Evolutionary conservation across 2,113 vertebrate genomes (phyloP).

Genomic region (Ailuropoda melanoleuca): DNA sequence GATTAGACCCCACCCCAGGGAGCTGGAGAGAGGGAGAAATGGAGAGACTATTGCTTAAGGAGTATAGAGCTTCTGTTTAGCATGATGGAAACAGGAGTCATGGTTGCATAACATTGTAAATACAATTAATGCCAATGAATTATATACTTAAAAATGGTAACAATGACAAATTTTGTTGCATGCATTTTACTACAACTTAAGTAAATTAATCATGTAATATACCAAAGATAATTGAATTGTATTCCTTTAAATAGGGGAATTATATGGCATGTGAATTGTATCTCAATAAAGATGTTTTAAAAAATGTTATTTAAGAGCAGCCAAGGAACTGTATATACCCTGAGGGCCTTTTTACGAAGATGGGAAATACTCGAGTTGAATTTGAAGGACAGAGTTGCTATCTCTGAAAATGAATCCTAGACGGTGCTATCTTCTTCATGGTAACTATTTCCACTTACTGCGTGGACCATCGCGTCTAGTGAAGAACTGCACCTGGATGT

Average conservation of each 20-base stretch:
- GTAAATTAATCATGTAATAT: not conserved
- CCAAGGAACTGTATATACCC: no score
- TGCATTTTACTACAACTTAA: not conserved
- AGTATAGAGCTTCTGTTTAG: not conserved
- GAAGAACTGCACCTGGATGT: not conserved
- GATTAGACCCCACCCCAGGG: not conserved
- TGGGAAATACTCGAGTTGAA: not conserved
- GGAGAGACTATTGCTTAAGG: not conserved
- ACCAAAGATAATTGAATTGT: not conserved
- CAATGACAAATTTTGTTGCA: not conserved
- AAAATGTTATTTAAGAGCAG: not conserved
- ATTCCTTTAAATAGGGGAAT: not conserved
- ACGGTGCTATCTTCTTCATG: not conserved
- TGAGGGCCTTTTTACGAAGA: not conserved
- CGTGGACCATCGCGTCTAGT: no score
- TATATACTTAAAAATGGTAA: not conserved
- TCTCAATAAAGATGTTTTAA: not conserved
- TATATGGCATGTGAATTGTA: not conserved
- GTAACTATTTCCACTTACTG: not conserved
- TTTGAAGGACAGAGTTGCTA: not conserved
- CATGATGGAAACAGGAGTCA: not conserved
- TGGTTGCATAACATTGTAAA: not conserved
- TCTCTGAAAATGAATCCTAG: not conserved
- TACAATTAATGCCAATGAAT: not conserved
- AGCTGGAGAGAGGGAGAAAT: not conserved